Percentiles rank a stretch among this genome's conserved stretches.
phyloP scores from a whole-genome alignment of 2,797 vertebrate genomes.

The Danio jaintianensis region DNA sequence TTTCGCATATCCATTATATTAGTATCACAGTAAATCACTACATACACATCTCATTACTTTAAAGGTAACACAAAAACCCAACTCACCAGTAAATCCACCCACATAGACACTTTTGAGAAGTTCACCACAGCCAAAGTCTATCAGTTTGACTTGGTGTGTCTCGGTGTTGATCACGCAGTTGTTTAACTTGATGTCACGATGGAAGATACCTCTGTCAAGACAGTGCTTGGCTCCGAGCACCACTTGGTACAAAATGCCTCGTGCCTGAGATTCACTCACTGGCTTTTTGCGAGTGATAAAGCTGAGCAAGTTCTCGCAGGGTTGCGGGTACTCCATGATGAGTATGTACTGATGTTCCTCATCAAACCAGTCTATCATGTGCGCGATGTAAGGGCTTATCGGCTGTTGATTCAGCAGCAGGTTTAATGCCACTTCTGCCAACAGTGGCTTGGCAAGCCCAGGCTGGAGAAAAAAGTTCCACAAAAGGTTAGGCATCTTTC shows the following conservation, averaged over 20 bases:
- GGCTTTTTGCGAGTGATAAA: background rate
- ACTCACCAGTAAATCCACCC: background rate
- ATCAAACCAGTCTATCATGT: background rate
- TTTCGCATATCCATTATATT: background rate
- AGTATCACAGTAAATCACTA: background rate
- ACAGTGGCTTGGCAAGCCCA: background rate
- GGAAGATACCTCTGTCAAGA: background rate
- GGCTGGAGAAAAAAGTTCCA: constrained; percentile 1
- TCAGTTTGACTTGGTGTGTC: background rate
- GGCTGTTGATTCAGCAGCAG: background rate
- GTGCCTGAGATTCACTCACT: too few species aligned
- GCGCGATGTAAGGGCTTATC: background rate
- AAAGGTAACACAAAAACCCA: background rate
- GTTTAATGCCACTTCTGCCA: background rate
- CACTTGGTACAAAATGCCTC: background rate
- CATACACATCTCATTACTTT: too few species aligned
- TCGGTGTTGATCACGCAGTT: constrained; percentile 15
- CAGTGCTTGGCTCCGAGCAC: constrained; percentile 2
- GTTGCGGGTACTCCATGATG: too few species aligned
- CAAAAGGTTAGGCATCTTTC: background rate
- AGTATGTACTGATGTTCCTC: too few species aligned
- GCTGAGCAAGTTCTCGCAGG: background rate
- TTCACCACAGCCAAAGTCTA: constrained; percentile 12
- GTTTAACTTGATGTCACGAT: background rate
- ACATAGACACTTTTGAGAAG: background rate